phyloP scores from a whole-genome alignment of 1,140 invertebrate species.

The Formica selysi region DNA sequence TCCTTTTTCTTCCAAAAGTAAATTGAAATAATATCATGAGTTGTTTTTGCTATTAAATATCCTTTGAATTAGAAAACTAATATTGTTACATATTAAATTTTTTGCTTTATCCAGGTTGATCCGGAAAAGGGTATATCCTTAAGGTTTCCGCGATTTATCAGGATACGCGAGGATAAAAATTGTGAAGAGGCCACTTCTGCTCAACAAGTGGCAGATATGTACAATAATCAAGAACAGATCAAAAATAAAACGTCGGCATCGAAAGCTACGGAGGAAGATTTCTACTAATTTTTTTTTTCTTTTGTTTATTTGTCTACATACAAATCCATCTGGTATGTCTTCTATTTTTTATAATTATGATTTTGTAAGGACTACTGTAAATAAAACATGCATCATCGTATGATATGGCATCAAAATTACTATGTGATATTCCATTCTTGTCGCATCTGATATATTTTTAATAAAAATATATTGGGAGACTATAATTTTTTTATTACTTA shows the following conservation, averaged over 20 bases:
- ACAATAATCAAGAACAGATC: constrained; percentile 96
- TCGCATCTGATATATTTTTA: neutral
- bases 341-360: constrained; percentile 32
- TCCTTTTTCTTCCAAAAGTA: constrained; percentile 1
- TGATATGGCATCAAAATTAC: neutral
- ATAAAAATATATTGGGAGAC: neutral
- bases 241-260: constrained; percentile 90
- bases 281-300: constrained; percentile 86
- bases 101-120: constrained; percentile 89
- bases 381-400: constrained; percentile 32
- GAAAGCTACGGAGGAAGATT: constrained; percentile 88
- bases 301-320: neutral
- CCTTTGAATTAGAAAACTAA: neutral
- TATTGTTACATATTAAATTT: constrained; percentile 29
- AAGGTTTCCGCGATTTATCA: constrained; percentile 97
- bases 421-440: neutral
- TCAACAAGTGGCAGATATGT: constrained; percentile 94
- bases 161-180: constrained; percentile 97
- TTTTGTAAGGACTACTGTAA: constrained; percentile 3
- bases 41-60: neutral
- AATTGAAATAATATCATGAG: neutral
- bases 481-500: neutral
- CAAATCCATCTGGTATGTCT: neutral
- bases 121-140: constrained; percentile 97
- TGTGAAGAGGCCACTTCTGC: constrained; percentile 97